Evolutionary conservation across 92 coral and sea anemone species (phyloP).

Genomic region (Chrysogorgia sp.): DNA sequence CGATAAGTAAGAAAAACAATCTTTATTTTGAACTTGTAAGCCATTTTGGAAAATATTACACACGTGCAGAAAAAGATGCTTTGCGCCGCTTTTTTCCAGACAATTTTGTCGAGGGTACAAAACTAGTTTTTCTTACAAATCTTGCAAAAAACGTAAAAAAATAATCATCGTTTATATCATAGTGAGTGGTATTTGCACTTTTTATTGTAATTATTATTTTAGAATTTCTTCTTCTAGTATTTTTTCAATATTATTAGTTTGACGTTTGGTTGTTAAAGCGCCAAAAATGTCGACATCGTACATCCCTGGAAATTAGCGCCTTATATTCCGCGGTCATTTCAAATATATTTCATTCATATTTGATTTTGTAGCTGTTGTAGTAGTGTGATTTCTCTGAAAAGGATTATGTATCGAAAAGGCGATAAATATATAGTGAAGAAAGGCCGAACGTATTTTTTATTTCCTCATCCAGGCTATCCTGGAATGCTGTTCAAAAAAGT

Average conservation of each 20-base stretch:
- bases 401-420: constrained; percentile 13
- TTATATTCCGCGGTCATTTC: background rate
- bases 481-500: constrained; percentile 16
- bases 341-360: background rate
- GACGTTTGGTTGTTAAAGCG: background rate
- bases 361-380: background rate
- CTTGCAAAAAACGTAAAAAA: background rate
- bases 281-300: background rate
- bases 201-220: background rate
- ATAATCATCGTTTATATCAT: background rate
- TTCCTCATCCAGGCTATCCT: background rate
- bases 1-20: background rate
- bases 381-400: background rate
- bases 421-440: constrained; percentile 6
- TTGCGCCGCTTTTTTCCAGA: background rate
- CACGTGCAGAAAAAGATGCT: too few species aligned
- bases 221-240: background rate
- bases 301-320: background rate
- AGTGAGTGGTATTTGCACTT: too few species aligned
- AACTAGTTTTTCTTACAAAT: background rate
- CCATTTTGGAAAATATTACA: too few species aligned
- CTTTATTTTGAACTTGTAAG: too few species aligned
- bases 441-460: constrained; percentile 30
- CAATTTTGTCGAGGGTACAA: background rate
- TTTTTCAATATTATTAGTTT: background rate